phyloP scores from a whole-genome alignment of 2,113 vertebrate genomes.

The Probosciger aterrimus region DNA sequence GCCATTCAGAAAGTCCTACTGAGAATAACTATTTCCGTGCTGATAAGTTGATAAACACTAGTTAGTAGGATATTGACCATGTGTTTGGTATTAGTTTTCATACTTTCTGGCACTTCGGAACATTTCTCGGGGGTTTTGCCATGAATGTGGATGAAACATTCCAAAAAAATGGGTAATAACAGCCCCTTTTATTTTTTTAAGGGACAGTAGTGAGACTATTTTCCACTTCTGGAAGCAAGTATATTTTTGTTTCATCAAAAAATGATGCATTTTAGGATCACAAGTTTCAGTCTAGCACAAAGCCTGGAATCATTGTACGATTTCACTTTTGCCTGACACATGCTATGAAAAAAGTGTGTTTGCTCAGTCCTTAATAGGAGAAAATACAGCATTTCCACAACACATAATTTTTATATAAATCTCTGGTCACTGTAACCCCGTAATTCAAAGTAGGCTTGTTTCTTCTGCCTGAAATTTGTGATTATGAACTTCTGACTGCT shows the following conservation, averaged over 20 bases:
- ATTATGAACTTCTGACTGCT: slow-evolving; percentile 34
- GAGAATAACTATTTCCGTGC: background rate
- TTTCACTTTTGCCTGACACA: background rate
- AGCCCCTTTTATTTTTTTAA: background rate
- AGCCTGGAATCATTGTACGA: background rate
- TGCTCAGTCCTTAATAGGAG: background rate
- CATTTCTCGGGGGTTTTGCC: background rate
- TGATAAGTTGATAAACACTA: background rate
- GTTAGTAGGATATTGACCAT: background rate
- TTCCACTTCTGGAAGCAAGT: background rate
- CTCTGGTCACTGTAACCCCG: slow-evolving; percentile 64
- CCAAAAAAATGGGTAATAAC: background rate
- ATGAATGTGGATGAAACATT: slow-evolving; percentile 11
- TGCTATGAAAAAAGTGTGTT: background rate
- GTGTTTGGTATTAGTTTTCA: slow-evolving; percentile 25
- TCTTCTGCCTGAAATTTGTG: slow-evolving; percentile 53
- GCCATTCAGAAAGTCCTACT: background rate
- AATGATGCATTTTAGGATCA: background rate
- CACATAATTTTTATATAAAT: slow-evolving; percentile 4
- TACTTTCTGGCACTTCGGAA: background rate
- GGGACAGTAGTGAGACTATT: background rate
- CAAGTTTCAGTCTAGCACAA: background rate
- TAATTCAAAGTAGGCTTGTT: slow-evolving; percentile 66
- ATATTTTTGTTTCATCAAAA: background rate
- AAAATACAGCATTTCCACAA: slow-evolving; percentile 10